Base-by-base conservation (phyloP, 2,888 invertebrate species). In the Cloeon dipterum region DNA sequence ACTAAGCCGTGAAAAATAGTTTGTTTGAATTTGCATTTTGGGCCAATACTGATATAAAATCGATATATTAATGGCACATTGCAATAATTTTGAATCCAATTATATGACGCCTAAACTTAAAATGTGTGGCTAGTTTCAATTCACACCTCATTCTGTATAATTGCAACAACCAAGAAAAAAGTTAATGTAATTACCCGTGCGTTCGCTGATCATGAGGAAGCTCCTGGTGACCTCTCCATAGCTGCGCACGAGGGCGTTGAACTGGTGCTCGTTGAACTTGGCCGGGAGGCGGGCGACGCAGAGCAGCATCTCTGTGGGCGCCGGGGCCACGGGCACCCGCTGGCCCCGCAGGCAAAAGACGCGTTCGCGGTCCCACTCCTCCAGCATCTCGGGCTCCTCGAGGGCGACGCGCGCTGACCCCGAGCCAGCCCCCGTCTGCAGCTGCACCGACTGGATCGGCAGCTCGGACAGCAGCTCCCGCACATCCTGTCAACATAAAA, bases 211-310 rank as follows among this genome's bases (percentile, higher is more conserved):
- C 57, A 63, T 61, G 23, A 65, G 52, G 47, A 64, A 65, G 41
- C 57, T 53, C 39, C 57, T 55, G 19, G 54, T 52, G 5, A 62
- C 50, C 36, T 55, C 52, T 2, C 64, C 63, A 43, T 55, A 59
- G 37, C 52, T 47, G 5, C 51, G 44, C 5, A 62, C 56, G 17
- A 64, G 49, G n/a, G 51, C 49, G 8, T 48, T 44, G 44, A 64
- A 62, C 41, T 61, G 57, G 11, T 53, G 51, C 37, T 63, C 61
- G 1, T 54, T 53, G 46, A 55, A 55, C 39, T 50, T 45, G 3
- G 51, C 46, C 2, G 65, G 63, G 23, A 65, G 49, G 23, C 62
- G 52, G 2, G 61, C 59, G 4, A 65, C 52, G 46, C 64, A 64
- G 13, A 65, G 50, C 42, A 62, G 50, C 48, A 56, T 55, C 42